Evolutionary conservation across 2,113 vertebrate genomes (phyloP).

Genomic region (Coreoperca whiteheadi): DNA sequence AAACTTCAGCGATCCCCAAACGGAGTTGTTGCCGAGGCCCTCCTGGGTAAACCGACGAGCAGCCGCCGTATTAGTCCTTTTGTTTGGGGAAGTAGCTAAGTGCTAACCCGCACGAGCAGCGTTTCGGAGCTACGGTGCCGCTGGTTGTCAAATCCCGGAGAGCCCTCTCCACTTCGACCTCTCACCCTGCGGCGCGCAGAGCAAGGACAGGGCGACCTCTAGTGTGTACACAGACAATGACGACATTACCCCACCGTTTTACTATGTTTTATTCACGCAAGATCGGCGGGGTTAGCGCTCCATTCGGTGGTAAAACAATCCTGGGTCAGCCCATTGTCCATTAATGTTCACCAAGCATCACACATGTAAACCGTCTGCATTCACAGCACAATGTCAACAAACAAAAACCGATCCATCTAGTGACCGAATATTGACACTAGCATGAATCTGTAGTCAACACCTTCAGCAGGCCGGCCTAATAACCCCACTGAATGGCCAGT

Average conservation of each 20-base stretch:
- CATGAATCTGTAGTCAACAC: not conserved
- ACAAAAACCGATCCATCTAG: not conserved
- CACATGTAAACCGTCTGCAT: not conserved
- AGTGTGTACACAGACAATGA: not conserved
- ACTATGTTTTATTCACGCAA: not conserved
- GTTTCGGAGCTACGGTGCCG: not conserved
- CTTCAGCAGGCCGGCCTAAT: not conserved
- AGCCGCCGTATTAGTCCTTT: not conserved
- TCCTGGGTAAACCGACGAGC: not conserved
- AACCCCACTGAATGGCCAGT: not conserved
- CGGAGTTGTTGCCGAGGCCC: not conserved
- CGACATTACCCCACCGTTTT: not conserved
- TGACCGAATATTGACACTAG: not conserved
- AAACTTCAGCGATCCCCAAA: slow-evolving; percentile 32
- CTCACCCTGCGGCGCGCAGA: slow-evolving; percentile 29
- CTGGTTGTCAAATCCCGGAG: slow-evolving; percentile 52
- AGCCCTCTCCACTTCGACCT: slow-evolving; percentile 74
- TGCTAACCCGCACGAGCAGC: not conserved
- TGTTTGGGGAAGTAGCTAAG: not conserved
- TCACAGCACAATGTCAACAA: not conserved
- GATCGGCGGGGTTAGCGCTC: too few species aligned
- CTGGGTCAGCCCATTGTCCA: too few species aligned
- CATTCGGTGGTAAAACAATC: not conserved
- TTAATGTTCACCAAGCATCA: not conserved
- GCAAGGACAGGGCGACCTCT: slow-evolving; percentile 46